Percentiles rank a stretch among this genome's conserved stretches.
Conservation (phyloP, 2,888 invertebrate species). For the Dorcus hopei region DNA sequence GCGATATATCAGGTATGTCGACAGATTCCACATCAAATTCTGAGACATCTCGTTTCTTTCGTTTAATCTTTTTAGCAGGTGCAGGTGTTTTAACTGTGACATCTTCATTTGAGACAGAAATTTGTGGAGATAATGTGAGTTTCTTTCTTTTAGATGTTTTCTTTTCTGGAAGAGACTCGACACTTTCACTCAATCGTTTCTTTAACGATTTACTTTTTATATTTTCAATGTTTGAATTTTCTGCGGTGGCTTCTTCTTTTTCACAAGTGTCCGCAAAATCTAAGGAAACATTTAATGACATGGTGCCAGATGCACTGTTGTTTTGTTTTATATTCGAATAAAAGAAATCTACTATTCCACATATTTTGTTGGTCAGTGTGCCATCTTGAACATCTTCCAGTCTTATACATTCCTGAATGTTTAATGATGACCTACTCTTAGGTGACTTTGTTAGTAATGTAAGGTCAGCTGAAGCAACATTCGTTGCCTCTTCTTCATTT, state of each 20-base stretch:
- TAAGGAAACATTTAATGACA: conserved; percentile 35
- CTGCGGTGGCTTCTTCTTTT: background rate
- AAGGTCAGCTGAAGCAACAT: conserved; percentile 10
- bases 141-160: background rate
- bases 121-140: background rate
- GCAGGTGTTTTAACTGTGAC: background rate
- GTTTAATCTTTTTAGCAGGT: background rate
- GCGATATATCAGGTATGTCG: background rate
- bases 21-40: conserved; percentile 5
- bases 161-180: background rate
- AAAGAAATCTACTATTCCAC: conserved; percentile 36
- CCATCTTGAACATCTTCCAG: conserved; percentile 34
- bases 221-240: background rate
- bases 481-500: conserved; percentile 14
- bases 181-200: background rate
- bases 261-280: conserved; percentile 18
- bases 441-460: conserved; percentile 12
- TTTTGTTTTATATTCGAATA: conserved; percentile 30
- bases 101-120: background rate
- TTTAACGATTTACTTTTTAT: background rate
- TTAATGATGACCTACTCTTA: conserved; percentile 34
- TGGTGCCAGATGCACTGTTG: conserved; percentile 34
- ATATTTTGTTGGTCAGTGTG: conserved; percentile 33
- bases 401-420: conserved; percentile 38
- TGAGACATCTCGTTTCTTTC: background rate